These are phyloP conservation scores for Hycleus phaleratus DNA, from an alignment of 1,140 invertebrate species.

Conservation along the genomic window DNA sequence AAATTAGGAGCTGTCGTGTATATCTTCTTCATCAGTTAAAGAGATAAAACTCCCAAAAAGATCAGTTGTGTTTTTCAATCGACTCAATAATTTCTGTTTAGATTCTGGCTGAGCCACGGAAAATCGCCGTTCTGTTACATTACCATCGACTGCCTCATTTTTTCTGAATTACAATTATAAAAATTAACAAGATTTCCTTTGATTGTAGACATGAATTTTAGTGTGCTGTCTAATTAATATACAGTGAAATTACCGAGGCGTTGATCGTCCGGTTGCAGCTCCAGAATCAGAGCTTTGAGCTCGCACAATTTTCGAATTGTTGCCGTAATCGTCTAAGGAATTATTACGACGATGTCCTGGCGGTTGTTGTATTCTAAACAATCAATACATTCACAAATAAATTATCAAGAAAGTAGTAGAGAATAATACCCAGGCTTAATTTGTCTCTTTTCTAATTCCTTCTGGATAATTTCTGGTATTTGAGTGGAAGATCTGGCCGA, in stretches of 20 bases:
- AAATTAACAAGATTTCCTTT: not conserved
- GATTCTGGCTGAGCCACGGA: constrained; percentile 17
- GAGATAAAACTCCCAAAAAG: constrained; percentile 27
- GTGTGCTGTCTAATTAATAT: not conserved
- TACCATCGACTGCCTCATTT: not conserved
- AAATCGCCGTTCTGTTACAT: constrained; percentile 18
- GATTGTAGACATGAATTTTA: not conserved
- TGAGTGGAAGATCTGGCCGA: constrained; percentile 1
- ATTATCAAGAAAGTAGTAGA: not conserved
- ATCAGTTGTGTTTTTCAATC: constrained; percentile 10
- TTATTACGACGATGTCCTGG: constrained; percentile 15
- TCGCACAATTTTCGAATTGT: constrained; percentile 5
- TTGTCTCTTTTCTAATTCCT: constrained; percentile 51
- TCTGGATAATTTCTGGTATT: constrained; percentile 50
- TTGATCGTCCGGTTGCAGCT: not conserved
- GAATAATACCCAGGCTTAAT: constrained; percentile 45
- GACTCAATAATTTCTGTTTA: not conserved
- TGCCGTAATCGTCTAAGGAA: constrained; percentile 18
- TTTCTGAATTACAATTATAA: constrained; percentile 3
- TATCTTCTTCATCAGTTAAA: constrained; percentile 21
- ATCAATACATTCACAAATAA: not conserved
- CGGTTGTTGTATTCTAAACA: not conserved
- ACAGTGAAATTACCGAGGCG: constrained; percentile 1
- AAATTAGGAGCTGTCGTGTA: not conserved
- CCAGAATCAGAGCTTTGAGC: constrained; percentile 17